Conservation (phyloP, 1,140 invertebrate genomes). For the Hylaeus volcanicus region DNA sequence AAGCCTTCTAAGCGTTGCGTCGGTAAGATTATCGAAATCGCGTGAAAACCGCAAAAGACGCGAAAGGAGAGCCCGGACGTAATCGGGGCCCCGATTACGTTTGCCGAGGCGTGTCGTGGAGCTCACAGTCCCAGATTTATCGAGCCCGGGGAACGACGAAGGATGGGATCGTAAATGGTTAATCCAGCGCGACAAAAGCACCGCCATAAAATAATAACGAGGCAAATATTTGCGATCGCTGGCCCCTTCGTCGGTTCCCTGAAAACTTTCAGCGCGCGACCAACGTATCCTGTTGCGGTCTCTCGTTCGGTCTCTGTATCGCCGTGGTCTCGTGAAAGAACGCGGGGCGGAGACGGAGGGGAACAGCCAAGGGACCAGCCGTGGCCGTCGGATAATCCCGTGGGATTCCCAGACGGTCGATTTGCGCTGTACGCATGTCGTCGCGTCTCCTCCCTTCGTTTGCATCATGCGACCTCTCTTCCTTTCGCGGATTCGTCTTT, state of each 20-base stretch:
- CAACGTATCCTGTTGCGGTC: neutral
- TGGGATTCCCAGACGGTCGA: conserved; percentile 18
- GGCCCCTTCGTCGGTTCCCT: neutral
- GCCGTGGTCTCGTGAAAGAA: neutral
- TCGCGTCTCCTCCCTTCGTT: neutral
- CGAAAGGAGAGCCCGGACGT: neutral
- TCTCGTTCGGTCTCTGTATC: neutral
- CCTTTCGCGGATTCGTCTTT: too few species aligned
- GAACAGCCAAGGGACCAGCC: neutral
- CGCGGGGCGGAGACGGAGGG: neutral
- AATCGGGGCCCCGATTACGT: neutral
- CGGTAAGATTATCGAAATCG: too few species aligned
- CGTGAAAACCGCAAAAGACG: too few species aligned
- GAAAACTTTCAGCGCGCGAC: neutral
- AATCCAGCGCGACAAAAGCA: conserved; percentile 58
- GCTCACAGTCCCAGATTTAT: neutral
- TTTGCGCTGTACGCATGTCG: neutral
- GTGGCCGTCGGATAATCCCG: conserved; percentile 23
- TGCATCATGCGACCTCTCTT: too few species aligned
- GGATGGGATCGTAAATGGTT: conserved; percentile 53
- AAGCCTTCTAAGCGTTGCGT: too few species aligned
- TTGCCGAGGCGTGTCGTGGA: neutral
- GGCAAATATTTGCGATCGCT: conserved; percentile 68
- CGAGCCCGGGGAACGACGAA: neutral
- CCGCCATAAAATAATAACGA: conserved; percentile 70